Percentiles rank a stretch among this genome's conserved stretches.
Conservation (phyloP, 64 coral and sea anemone species). For the Montipora efflorescens region DNA sequence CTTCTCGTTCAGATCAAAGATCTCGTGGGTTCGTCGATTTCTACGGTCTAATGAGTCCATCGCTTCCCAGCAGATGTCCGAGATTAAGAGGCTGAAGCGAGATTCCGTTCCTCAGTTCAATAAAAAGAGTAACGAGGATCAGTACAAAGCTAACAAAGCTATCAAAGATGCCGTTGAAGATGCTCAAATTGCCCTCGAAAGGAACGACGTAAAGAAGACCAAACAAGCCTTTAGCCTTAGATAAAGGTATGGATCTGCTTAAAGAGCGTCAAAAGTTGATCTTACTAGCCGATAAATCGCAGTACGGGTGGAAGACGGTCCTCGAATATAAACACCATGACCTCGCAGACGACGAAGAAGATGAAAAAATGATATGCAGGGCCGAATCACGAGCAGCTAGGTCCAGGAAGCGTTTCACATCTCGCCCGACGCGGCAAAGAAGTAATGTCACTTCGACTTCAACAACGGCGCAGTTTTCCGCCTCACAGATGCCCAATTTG, state of each 20-base stretch:
- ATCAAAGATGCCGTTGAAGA: no score
- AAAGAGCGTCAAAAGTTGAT: constrained; percentile 3
- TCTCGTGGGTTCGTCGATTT: not conserved
- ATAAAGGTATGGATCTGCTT: constrained; percentile 10
- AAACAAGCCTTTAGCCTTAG: not conserved
- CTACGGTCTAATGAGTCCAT: not conserved
- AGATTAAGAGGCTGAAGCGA: constrained; percentile 1
- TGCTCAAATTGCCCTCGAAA: no score
- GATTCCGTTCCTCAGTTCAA: not conserved
- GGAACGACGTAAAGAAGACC: no score
- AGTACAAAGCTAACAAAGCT: not conserved
- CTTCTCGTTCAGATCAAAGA: not conserved
- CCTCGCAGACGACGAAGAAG: not conserved
- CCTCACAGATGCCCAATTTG: no score
- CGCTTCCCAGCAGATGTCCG: not conserved
- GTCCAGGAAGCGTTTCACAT: no score
- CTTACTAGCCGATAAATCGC: constrained; percentile 17
- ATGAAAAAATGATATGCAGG: no score
- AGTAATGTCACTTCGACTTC: not conserved
- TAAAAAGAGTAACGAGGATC: constrained; percentile 32
- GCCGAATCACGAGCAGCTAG: no score
- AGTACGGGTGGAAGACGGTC: not conserved
- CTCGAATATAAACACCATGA: constrained; percentile 50
- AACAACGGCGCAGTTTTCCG: no score
- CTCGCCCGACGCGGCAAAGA: no score